phyloP scores from a whole-genome alignment of 2,113 vertebrate genomes.

The Marmota flaviventris region DNA sequence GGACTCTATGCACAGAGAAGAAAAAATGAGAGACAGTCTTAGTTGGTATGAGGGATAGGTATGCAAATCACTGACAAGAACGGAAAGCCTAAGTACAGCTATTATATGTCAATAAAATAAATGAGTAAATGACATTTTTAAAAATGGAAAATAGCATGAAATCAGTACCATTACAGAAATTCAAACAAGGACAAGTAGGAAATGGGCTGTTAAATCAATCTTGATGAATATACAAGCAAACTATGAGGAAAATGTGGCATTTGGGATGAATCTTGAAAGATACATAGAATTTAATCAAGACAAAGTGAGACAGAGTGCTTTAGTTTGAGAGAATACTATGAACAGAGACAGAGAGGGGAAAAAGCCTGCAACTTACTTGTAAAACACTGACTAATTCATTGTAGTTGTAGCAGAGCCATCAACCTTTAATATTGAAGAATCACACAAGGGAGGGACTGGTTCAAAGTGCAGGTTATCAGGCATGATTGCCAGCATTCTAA shows the following conservation, averaged over 20 bases:
- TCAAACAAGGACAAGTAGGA: neutral
- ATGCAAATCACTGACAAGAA: neutral
- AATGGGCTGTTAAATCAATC: neutral
- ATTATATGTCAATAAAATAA: neutral
- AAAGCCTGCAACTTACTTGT: neutral
- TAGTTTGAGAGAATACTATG: neutral
- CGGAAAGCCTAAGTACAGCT: neutral
- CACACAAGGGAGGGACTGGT: too few relatives aligned
- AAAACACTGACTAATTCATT: neutral
- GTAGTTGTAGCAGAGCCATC: neutral
- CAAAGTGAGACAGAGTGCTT: neutral
- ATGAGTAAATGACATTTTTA: neutral
- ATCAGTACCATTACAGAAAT: neutral
- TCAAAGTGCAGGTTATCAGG: neutral
- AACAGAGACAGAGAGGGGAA: neutral
- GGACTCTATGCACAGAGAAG: neutral
- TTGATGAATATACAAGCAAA: neutral
- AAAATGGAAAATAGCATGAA: neutral
- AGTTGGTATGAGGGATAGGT: neutral
- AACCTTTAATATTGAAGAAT: neutral
- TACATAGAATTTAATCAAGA: neutral
- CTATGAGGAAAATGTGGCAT: neutral
- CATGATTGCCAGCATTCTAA: neutral
- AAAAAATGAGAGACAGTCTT: neutral
- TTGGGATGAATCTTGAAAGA: neutral